These are phyloP conservation scores for Drosophila kohkoa DNA, from an alignment of 1,140 invertebrate species.

Conservation along the genomic window DNA sequence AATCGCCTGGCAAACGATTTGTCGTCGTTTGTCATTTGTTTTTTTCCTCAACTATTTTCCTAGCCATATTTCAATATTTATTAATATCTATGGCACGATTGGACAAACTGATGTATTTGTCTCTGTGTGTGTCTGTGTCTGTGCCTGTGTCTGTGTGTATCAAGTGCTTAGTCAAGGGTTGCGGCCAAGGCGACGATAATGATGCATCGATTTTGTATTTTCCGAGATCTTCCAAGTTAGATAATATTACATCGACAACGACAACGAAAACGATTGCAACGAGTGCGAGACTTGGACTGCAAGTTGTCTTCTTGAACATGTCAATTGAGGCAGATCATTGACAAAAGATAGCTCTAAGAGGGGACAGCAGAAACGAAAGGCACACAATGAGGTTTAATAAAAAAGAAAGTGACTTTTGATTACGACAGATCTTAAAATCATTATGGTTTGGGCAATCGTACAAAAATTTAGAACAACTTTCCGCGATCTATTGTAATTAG, in stretches of 20 bases:
- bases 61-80: conserved; percentile 57
- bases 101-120: conserved; percentile 21
- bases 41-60: conserved; percentile 1
- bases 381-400: neutral
- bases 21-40: conserved; percentile 45
- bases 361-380: neutral
- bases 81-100: conserved; percentile 56
- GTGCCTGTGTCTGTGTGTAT: conserved; percentile 38
- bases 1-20: conserved; percentile 52
- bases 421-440: too few relatives aligned
- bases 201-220: conserved; percentile 24
- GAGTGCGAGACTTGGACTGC: neutral
- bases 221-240: conserved; percentile 6
- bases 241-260: conserved; percentile 14
- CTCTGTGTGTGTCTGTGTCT: conserved; percentile 6
- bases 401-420: neutral
- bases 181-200: conserved; percentile 13
- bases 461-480: too few relatives aligned
- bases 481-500: too few relatives aligned
- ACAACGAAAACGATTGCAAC: neutral
- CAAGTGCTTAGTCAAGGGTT: conserved; percentile 60
- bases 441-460: too few relatives aligned
- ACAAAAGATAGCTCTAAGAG: neutral
- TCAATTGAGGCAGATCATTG: neutral
- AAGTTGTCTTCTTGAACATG: conserved; percentile 13